These are phyloP conservation scores for Phengaris alcon DNA, from an alignment of 2,888 invertebrate species.

Conservation along the genomic window DNA sequence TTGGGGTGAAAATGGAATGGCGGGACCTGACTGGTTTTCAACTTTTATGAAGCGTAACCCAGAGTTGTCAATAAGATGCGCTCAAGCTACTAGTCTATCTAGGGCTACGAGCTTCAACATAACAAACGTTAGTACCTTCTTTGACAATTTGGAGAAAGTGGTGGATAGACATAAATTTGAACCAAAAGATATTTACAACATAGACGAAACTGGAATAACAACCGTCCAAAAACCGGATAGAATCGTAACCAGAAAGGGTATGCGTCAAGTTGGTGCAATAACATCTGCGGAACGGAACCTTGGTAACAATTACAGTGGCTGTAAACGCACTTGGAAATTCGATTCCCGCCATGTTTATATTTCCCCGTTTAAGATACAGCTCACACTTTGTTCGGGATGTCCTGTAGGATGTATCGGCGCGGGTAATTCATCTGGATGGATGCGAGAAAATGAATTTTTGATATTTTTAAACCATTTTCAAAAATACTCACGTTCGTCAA, in stretches of 20 bases:
- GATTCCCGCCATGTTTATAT: slow-evolving; percentile 32
- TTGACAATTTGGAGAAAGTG: slow-evolving; percentile 35
- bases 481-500: slow-evolving; percentile 18
- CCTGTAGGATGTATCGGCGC: slow-evolving; percentile 36
- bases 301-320: slow-evolving; percentile 40
- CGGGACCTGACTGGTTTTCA: slow-evolving; percentile 34
- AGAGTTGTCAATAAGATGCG: slow-evolving; percentile 31
- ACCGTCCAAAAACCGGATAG: slow-evolving; percentile 36
- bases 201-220: slow-evolving; percentile 38
- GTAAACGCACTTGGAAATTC: slow-evolving; percentile 36
- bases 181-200: slow-evolving; percentile 35
- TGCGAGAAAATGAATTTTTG: slow-evolving; percentile 35
- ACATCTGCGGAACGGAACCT: slow-evolving; percentile 37
- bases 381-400: slow-evolving; percentile 38
- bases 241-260: slow-evolving; percentile 32
- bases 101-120: slow-evolving; percentile 35
- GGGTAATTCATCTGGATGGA: slow-evolving; percentile 36
- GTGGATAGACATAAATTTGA: slow-evolving; percentile 35
- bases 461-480: slow-evolving; percentile 35
- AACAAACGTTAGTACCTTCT: slow-evolving; percentile 35
- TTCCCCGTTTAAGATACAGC: slow-evolving; percentile 34
- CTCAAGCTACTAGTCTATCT: slow-evolving; percentile 36
- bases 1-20: slow-evolving; percentile 34
- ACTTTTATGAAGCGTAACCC: slow-evolving; percentile 34
- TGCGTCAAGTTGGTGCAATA: slow-evolving; percentile 35